Evolutionary conservation across 2,797 vertebrate species (phyloP).

Genomic region (Channallabes apus): DNA sequence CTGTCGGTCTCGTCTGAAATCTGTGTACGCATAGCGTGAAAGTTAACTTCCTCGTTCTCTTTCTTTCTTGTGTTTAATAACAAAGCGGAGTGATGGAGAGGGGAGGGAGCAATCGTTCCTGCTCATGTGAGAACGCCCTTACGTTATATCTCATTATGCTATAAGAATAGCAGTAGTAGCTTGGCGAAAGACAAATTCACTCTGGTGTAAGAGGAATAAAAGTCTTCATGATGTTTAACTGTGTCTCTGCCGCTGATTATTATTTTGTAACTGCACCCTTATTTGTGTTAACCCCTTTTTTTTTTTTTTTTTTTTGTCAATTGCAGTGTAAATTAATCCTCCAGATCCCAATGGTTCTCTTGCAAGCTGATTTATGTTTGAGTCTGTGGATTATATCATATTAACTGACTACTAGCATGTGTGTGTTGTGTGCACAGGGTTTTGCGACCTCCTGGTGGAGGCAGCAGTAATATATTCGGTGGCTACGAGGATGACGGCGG

Average conservation of each 20-base stretch:
- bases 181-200: too few species aligned
- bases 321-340: neutral
- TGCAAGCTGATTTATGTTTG: neutral
- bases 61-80: too few species aligned
- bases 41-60: too few species aligned
- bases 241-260: neutral
- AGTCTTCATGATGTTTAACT: too few species aligned
- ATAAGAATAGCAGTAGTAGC: too few species aligned
- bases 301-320: neutral
- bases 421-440: conserved; percentile 70
- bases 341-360: neutral
- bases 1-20: too few species aligned
- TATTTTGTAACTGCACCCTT: neutral
- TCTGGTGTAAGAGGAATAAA: neutral
- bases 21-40: too few species aligned
- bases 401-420: neutral
- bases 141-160: too few species aligned
- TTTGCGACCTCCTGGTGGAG: conserved; percentile 87
- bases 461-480: conserved; percentile 85
- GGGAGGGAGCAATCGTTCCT: too few species aligned
- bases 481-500: conserved; percentile 76
- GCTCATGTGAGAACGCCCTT: too few species aligned
- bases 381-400: neutral
- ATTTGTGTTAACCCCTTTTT: neutral
- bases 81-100: too few species aligned